A percentile compares a stretch with the other conserved stretches of the same genome.
Conservation (phyloP, 2,113 vertebrate species). For the Argyrosomus japonicus region DNA sequence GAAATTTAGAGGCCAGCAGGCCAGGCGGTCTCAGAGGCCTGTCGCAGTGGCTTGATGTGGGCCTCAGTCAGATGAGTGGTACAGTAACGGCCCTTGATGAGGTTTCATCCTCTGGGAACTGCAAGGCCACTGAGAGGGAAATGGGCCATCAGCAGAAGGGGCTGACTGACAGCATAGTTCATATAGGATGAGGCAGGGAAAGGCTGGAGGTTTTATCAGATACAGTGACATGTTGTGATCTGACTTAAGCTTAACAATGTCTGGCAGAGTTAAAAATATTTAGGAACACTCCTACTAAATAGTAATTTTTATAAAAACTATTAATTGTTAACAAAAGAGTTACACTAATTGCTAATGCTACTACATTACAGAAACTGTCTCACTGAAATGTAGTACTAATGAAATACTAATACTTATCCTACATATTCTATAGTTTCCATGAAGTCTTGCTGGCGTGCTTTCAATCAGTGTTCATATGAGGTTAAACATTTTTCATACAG, state of each 20-base stretch:
- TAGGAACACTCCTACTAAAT: background rate
- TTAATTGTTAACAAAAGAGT: background rate
- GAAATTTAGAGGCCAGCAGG: conserved; percentile 54
- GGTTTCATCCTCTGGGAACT: conserved; percentile 64
- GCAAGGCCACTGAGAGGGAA: conserved; percentile 32
- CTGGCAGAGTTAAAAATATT: background rate
- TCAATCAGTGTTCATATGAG: conserved; percentile 1
- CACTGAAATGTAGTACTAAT: background rate
- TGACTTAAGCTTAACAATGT: conserved; percentile 13
- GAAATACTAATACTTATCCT: background rate
- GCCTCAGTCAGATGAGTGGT: conserved; percentile 60
- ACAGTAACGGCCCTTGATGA: conserved; percentile 55
- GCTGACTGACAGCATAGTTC: conserved; percentile 41
- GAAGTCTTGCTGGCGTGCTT: background rate
- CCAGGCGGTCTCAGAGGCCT: conserved; percentile 52
- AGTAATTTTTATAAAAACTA: background rate
- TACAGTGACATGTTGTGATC: conserved; percentile 6
- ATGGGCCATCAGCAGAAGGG: conserved; percentile 24
- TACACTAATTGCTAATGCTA: background rate
- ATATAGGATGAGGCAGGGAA: conserved; percentile 12
- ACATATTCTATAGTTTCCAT: background rate
- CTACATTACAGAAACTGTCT: background rate
- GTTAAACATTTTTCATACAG: conserved; percentile 19
- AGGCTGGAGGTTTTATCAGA: conserved; percentile 16
- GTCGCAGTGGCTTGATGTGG: conserved; percentile 38